phyloP scores from a whole-genome alignment of 2,113 vertebrate species.

The Semicossyphus pulcher region DNA sequence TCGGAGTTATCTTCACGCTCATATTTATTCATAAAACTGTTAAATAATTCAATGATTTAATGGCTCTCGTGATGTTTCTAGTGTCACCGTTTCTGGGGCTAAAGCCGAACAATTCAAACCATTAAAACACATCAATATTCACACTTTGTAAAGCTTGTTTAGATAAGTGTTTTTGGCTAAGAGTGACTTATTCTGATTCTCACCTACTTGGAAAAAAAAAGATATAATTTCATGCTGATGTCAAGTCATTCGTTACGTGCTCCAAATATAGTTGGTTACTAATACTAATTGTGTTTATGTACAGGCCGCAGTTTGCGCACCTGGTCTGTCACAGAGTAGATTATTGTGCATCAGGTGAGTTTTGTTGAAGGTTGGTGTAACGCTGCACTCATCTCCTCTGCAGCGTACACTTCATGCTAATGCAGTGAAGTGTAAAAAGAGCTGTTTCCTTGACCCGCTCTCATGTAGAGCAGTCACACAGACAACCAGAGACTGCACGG shows the following conservation, averaged over 20 bases:
- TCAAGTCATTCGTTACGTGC: not conserved
- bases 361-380: not conserved
- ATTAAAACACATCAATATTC: constrained; percentile 27
- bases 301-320: not conserved
- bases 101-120: constrained; percentile 27
- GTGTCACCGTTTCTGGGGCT: constrained; percentile 9
- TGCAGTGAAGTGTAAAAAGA: not conserved
- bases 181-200: not conserved
- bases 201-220: not conserved
- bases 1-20: constrained; percentile 38
- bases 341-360: constrained; percentile 1
- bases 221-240: not conserved
- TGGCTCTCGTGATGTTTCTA: constrained; percentile 32
- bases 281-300: not conserved
- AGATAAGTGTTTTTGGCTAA: constrained; percentile 5
- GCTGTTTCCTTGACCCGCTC: not conserved
- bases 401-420: not conserved
- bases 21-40: constrained; percentile 44
- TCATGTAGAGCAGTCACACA: not conserved
- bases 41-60: constrained; percentile 54
- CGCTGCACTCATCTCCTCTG: not conserved
- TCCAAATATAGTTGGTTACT: not conserved
- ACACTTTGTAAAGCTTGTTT: constrained; percentile 3
- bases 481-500: not conserved
- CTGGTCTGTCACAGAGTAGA: not conserved